phyloP scores from a whole-genome alignment of 2,797 vertebrate species.

The Chromis chromis region DNA sequence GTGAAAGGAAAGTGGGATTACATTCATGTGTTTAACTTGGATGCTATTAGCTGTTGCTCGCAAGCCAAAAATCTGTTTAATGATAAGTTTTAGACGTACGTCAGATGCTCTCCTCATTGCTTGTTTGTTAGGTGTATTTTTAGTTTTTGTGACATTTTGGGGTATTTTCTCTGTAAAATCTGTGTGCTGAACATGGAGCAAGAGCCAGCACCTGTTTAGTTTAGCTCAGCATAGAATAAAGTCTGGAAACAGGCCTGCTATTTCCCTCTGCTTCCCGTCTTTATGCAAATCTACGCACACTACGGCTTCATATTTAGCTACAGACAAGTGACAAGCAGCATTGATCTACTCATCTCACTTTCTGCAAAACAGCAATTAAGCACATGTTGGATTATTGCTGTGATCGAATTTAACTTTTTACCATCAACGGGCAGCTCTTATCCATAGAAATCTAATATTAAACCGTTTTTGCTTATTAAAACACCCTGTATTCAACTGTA shows the following conservation, averaged over 20 bases:
- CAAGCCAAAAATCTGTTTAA: conserved; percentile 22
- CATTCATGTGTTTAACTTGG: conserved; percentile 53
- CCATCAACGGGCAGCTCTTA: no score
- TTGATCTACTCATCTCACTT: neutral
- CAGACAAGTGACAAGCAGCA: neutral
- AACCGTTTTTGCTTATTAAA: no score
- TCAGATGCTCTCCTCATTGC: neutral
- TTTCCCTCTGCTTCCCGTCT: neutral
- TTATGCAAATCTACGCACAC: neutral
- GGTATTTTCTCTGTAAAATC: neutral
- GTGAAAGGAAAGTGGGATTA: conserved; percentile 40
- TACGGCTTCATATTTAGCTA: neutral
- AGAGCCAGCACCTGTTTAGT: neutral
- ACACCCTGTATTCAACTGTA: no score
- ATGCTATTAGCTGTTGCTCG: conserved; percentile 20
- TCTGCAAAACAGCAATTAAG: neutral
- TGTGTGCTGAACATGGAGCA: neutral
- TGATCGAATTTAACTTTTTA: no score
- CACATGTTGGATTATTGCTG: no score
- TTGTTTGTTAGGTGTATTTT: neutral
- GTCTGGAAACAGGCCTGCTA: neutral
- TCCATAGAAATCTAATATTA: no score
- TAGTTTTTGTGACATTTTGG: neutral
- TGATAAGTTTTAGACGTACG: neutral
- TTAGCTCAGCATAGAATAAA: neutral